phyloP scores from a whole-genome alignment of 2,113 vertebrate species.

The Craseonycteris thonglongyai region DNA sequence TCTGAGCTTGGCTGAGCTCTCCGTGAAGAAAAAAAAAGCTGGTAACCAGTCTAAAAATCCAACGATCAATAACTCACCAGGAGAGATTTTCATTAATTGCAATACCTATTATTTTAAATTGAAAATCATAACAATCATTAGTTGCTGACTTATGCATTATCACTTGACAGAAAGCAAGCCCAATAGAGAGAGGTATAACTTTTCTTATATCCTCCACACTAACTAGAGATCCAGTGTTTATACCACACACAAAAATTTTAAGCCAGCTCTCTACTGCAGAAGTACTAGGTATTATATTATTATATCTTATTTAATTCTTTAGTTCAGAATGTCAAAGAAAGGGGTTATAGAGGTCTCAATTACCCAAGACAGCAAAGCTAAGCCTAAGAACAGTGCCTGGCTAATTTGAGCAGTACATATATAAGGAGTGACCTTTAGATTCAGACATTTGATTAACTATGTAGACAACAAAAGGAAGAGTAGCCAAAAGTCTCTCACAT shows the following conservation, averaged over 20 bases:
- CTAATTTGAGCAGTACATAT: background rate
- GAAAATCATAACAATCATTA: background rate
- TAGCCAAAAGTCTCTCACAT: background rate
- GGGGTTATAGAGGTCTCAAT: background rate
- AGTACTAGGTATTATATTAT: background rate
- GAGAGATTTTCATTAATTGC: background rate
- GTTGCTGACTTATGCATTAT: background rate
- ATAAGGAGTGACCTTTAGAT: background rate
- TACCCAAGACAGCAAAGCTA: background rate
- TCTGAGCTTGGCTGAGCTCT: background rate
- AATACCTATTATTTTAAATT: background rate
- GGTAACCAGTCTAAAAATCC: background rate
- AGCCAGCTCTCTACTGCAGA: background rate
- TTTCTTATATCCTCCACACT: background rate
- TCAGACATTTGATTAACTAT: background rate
- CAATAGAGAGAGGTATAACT: background rate
- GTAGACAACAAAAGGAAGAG: background rate
- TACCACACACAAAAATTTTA: background rate
- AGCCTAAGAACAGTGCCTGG: background rate
- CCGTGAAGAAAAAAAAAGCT: background rate
- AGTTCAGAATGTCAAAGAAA: background rate
- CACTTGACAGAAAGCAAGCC: background rate
- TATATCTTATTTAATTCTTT: too few relatives aligned
- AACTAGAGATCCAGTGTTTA: background rate
- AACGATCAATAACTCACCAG: background rate